Conservation (phyloP, 2,888 invertebrate genomes). For the Caenorhabditis japonica region DNA sequence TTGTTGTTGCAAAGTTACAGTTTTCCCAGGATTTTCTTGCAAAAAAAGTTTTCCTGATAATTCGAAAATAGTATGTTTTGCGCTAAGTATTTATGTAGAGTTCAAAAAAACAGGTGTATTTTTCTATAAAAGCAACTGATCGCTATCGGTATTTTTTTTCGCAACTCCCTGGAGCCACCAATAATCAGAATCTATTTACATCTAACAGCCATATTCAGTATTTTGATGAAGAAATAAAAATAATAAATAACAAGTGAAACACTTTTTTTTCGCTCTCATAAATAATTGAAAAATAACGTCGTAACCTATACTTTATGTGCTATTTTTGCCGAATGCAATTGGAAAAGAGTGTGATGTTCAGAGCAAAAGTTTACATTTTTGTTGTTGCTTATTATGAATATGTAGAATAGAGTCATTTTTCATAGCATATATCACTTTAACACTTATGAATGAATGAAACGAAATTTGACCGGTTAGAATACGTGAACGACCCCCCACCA, state of each 20-base stretch:
- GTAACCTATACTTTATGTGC: constrained; percentile 21
- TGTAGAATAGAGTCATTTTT: too few species aligned
- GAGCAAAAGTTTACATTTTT: constrained; percentile 42
- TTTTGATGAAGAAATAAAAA: constrained; percentile 26
- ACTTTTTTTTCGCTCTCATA: constrained; percentile 38
- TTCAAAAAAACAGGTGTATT: constrained; percentile 18
- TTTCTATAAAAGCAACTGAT: constrained; percentile 17
- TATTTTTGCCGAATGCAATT: background rate
- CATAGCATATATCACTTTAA: constrained; percentile 29
- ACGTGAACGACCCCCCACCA: constrained; percentile 26
- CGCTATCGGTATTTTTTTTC: background rate
- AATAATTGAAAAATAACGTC: constrained; percentile 36
- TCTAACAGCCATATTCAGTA: too few species aligned
- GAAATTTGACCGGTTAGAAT: constrained; percentile 18
- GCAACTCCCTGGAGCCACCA: background rate
- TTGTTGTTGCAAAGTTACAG: too few species aligned
- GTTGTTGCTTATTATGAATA: too few species aligned
- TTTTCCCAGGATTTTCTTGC: too few species aligned
- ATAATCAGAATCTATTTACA: constrained; percentile 15
- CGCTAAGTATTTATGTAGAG: too few species aligned
- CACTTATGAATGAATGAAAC: constrained; percentile 46
- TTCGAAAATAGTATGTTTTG: constrained; percentile 1
- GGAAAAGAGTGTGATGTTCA: constrained; percentile 4
- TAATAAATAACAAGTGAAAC: constrained; percentile 15
- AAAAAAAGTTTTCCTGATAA: constrained; percentile 7